These are phyloP conservation scores for Aselliscus stoliczkanus DNA, from an alignment of 2,797 vertebrate species.

Conservation along the genomic window DNA sequence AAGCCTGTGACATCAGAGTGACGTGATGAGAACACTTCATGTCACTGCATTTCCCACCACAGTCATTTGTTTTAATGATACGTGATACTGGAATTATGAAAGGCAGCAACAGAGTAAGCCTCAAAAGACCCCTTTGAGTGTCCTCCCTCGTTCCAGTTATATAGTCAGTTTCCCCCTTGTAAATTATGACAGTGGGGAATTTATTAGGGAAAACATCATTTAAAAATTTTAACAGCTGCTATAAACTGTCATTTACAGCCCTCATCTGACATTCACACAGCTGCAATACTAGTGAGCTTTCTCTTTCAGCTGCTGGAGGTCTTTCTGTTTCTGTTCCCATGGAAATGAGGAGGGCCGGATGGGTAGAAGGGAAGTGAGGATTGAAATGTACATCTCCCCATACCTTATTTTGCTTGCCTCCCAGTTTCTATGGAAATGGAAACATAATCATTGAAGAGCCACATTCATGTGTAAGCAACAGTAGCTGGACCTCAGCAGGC, in stretches of 20 bases:
- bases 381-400: neutral
- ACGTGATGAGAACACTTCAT: neutral
- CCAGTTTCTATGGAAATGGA: constrained; percentile 42
- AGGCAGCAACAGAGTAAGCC: neutral
- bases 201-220: constrained; percentile 65
- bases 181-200: constrained; percentile 44
- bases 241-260: constrained; percentile 50
- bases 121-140: neutral
- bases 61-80: neutral
- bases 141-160: neutral
- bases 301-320: neutral
- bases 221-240: constrained; percentile 36
- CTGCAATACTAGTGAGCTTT: constrained; percentile 16
- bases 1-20: neutral
- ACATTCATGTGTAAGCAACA: neutral
- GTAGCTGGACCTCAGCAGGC: neutral
- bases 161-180: neutral
- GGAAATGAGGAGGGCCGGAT: neutral
- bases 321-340: constrained; percentile 29
- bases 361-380: neutral
- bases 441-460: neutral
- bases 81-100: neutral
- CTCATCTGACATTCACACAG: constrained; percentile 41
- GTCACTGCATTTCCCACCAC: neutral
- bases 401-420: neutral